Evolutionary conservation across 2,888 invertebrate species (phyloP).

Genomic region (Galerucella nymphaeae): DNA sequence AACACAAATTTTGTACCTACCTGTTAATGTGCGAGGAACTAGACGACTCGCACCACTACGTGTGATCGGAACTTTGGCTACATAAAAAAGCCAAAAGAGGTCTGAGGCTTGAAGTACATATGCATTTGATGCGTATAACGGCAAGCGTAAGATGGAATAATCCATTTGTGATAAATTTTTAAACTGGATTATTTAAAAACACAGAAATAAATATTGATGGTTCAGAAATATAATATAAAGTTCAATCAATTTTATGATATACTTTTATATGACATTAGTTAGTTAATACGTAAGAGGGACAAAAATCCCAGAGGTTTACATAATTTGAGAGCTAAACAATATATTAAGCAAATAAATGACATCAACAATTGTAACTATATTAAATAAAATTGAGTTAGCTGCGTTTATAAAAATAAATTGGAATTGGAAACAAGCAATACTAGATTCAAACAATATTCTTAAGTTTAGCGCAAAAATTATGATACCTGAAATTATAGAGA

Average conservation of each 20-base stretch:
- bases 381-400: neutral
- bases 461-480: slow-evolving; percentile 25
- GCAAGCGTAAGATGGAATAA: too few species aligned
- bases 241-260: slow-evolving; percentile 41
- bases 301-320: slow-evolving; percentile 25
- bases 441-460: neutral
- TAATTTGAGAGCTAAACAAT: slow-evolving; percentile 21
- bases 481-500: slow-evolving; percentile 18
- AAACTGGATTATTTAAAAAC: too few species aligned
- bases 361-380: neutral
- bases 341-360: neutral
- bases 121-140: too few species aligned
- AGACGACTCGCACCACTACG: too few species aligned
- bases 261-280: slow-evolving; percentile 51
- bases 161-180: too few species aligned
- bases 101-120: too few species aligned
- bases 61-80: too few species aligned
- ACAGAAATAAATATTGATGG: too few species aligned
- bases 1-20: too few species aligned
- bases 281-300: slow-evolving; percentile 46
- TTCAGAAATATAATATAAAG: too few species aligned
- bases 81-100: too few species aligned
- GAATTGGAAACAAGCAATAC: neutral
- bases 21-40: too few species aligned
- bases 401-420: neutral